Conservation (phyloP, 2,888 invertebrate species). For the Limulus polyphemus region DNA sequence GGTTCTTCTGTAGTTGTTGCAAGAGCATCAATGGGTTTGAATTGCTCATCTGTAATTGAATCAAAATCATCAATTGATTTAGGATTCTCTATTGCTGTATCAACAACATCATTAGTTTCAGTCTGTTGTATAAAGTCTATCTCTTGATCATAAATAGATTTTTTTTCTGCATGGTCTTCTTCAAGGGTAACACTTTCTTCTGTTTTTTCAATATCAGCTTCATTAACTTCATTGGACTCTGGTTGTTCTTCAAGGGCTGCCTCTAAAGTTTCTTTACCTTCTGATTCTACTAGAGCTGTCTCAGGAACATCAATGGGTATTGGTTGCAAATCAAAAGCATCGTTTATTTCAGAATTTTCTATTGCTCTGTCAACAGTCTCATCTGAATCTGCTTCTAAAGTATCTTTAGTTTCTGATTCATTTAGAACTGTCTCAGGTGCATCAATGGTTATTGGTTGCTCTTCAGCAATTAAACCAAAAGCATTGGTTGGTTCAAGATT, state of each 20-base stretch:
- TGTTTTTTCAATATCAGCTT: constrained; percentile 3
- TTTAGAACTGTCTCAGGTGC: background rate
- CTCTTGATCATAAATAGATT: background rate
- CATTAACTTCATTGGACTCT: background rate
- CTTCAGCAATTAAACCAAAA: too few species aligned
- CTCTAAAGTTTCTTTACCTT: background rate
- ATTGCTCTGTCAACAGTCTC: background rate
- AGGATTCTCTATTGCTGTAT: background rate
- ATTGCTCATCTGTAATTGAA: background rate
- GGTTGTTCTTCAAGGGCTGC: constrained; percentile 4
- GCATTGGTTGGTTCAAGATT: background rate
- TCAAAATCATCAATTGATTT: background rate
- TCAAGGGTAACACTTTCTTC: constrained; percentile 1
- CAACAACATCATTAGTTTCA: background rate
- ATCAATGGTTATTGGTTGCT: background rate
- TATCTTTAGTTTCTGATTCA: background rate
- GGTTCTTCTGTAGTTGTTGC: background rate
- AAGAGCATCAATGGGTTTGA: background rate
- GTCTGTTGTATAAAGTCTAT: background rate
- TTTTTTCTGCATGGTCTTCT: background rate
- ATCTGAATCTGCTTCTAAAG: constrained; percentile 4
- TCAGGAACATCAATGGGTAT: background rate
- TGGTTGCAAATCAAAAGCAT: background rate
- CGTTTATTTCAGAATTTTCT: background rate
- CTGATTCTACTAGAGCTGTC: background rate